Conservation (phyloP, 2,888 invertebrate genomes). For the Chymomyza fuscimana region DNA sequence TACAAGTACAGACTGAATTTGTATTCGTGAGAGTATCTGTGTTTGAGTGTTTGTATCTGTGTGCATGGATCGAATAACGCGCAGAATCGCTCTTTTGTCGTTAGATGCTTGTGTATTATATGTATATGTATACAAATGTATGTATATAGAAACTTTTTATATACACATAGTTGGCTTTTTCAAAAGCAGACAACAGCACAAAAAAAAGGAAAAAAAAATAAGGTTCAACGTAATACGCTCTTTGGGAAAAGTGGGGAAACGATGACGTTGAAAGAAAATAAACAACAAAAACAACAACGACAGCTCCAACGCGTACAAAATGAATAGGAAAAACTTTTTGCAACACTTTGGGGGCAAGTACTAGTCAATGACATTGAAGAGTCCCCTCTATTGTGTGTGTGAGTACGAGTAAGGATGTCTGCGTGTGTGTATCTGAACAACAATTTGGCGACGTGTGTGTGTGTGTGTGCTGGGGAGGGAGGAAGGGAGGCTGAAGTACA, state of each 20-base stretch:
- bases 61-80: constrained; percentile 45
- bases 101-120: constrained; percentile 25
- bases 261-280: constrained; percentile 19
- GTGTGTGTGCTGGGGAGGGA: neutral
- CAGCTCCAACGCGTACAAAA: constrained; percentile 30
- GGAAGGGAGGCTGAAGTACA: neutral
- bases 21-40: constrained; percentile 1
- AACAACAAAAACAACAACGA: constrained; percentile 16
- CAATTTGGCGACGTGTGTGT: neutral
- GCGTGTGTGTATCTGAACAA: constrained; percentile 1
- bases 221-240: constrained; percentile 47
- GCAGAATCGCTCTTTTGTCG: constrained; percentile 63
- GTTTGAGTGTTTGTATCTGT: constrained; percentile 10
- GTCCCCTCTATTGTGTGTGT: constrained; percentile 24
- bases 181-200: constrained; percentile 51
- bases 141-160: constrained; percentile 32
- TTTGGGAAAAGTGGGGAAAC: constrained; percentile 24
- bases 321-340: constrained; percentile 52
- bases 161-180: constrained; percentile 35
- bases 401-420: neutral
- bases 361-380: constrained; percentile 68
- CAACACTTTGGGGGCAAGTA: constrained; percentile 67
- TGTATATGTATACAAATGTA: constrained; percentile 13
- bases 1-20: constrained; percentile 29
- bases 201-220: neutral